These are phyloP conservation scores for Asteroscopus sphinx DNA, from an alignment of 2,888 invertebrate genomes.

Conservation along the genomic window DNA sequence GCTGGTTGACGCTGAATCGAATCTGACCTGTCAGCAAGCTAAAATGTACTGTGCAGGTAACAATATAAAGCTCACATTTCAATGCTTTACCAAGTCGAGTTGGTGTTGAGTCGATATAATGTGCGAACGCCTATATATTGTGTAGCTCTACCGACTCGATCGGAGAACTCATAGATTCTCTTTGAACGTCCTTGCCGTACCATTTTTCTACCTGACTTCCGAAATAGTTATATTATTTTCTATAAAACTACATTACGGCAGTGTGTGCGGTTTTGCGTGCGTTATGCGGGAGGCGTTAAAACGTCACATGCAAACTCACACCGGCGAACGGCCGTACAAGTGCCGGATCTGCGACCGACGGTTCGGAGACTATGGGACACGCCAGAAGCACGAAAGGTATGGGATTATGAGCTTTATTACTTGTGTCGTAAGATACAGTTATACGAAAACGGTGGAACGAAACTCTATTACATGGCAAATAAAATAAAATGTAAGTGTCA, in stretches of 20 bases:
- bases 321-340: conserved; percentile 81
- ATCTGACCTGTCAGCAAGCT: too few species aligned
- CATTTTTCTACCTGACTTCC: conserved; percentile 9
- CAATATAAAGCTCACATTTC: too few species aligned
- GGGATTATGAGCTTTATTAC: neutral
- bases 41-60: too few species aligned
- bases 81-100: too few species aligned
- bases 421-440: neutral
- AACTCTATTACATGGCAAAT: too few species aligned
- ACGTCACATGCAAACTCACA: conserved; percentile 83
- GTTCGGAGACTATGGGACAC: conserved; percentile 80
- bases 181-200: neutral
- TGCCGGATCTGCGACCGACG: conserved; percentile 82
- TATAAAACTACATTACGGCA: conserved; percentile 41
- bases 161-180: too few species aligned
- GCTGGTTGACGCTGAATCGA: too few species aligned
- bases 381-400: conserved; percentile 85
- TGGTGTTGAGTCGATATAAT: too few species aligned
- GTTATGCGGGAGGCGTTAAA: conserved; percentile 79
- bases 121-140: too few species aligned
- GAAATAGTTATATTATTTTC: neutral
- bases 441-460: neutral
- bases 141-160: too few species aligned
- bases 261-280: conserved; percentile 79
- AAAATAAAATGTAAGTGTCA: too few species aligned